phyloP scores from a whole-genome alignment of 2,113 vertebrate species.

The Vulpes vulpes region DNA sequence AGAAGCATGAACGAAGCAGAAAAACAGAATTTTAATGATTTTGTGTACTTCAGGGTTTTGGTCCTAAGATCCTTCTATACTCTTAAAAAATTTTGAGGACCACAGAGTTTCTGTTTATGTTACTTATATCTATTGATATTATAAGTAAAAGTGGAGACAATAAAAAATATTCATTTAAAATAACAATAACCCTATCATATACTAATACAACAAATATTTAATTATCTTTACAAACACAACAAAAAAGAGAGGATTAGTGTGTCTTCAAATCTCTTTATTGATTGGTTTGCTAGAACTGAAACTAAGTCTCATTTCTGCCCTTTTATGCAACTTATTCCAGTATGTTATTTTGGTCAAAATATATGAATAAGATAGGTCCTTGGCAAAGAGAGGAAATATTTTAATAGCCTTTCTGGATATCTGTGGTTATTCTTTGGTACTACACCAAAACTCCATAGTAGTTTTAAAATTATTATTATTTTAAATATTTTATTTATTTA shows the following conservation, averaged over 20 bases:
- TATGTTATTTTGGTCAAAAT: slow-evolving; percentile 15
- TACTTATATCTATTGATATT: not conserved
- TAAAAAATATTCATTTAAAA: slow-evolving; percentile 30
- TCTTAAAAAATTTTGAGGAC: not conserved
- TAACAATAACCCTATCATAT: not conserved
- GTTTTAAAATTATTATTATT: not conserved
- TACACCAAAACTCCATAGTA: not conserved
- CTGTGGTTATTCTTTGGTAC: slow-evolving; percentile 38
- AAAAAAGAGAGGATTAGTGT: not conserved
- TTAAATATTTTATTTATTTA: too few relatives aligned
- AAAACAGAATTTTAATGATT: not conserved
- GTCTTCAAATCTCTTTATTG: not conserved
- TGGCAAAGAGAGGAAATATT: not conserved
- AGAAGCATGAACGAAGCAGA: not conserved
- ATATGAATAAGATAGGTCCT: not conserved
- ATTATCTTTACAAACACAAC: slow-evolving; percentile 1
- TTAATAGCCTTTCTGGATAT: slow-evolving; percentile 36
- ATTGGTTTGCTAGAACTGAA: slow-evolving; percentile 7
- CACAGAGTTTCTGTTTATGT: not conserved
- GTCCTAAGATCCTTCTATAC: not conserved
- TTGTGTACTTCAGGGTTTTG: slow-evolving; percentile 44
- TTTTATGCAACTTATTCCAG: slow-evolving; percentile 11
- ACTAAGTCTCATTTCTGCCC: not conserved
- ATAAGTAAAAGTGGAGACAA: slow-evolving; percentile 43
- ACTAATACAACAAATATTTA: slow-evolving; percentile 6